A percentile compares a stretch with the other conserved stretches of the same genome.
These are phyloP conservation scores for Vulpes vulpes DNA, from an alignment of 2,113 vertebrate genomes.

Conservation along the genomic window DNA sequence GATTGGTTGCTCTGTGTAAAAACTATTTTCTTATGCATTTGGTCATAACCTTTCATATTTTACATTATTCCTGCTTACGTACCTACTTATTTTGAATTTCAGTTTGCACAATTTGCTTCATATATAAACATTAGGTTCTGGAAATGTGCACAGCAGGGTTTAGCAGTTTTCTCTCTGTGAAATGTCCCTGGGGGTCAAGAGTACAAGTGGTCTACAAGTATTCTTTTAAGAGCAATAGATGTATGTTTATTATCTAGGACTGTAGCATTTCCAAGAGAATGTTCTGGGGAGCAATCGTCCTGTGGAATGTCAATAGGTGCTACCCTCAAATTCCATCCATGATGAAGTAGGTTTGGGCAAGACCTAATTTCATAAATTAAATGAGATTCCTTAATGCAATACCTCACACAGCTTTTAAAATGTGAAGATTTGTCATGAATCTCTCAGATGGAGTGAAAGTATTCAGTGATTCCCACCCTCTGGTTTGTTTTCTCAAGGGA, in stretches of 20 bases:
- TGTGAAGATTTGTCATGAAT: neutral
- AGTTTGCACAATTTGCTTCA: neutral
- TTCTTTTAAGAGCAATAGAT: neutral
- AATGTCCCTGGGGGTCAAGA: neutral
- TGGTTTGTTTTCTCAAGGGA: neutral
- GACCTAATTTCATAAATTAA: neutral
- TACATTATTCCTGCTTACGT: neutral
- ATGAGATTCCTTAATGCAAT: neutral
- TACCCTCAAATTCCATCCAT: neutral
- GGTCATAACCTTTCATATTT: neutral
- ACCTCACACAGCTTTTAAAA: neutral
- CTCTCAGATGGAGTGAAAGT: neutral
- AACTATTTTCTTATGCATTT: neutral
- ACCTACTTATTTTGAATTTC: neutral
- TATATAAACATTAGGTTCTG: slow-evolving; percentile 3
- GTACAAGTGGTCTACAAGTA: neutral
- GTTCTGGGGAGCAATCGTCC: neutral
- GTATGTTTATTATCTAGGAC: neutral
- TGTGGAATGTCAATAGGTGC: neutral
- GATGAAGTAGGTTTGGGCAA: neutral
- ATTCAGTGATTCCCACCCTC: neutral
- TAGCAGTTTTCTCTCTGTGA: slow-evolving; percentile 20
- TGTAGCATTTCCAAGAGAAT: neutral
- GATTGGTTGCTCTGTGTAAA: neutral
- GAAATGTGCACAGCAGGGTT: neutral